Conservation (phyloP, 2,113 vertebrate species). For the Phoenicopterus ruber region DNA sequence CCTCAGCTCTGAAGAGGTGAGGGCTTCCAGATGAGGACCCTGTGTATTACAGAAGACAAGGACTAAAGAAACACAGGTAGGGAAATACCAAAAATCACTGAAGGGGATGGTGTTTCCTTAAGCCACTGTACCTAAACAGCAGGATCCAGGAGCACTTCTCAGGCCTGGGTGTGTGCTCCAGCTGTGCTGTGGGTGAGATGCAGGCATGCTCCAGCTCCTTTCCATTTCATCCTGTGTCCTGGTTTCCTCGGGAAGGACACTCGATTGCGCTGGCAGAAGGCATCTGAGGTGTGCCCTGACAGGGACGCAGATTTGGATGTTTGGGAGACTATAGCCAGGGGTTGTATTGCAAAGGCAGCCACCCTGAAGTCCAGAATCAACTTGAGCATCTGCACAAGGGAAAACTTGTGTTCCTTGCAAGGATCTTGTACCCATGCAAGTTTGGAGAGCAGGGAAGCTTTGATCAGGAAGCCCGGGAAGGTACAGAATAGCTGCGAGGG, state of each 20-base stretch:
- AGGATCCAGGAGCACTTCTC: not conserved
- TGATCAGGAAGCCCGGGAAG: not conserved
- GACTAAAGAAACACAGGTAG: not conserved
- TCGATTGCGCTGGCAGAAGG: not conserved
- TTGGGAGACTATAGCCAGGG: not conserved
- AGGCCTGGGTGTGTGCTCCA: not conserved
- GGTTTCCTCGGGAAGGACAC: not conserved
- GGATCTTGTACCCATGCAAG: accelerated
- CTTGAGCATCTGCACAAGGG: not conserved
- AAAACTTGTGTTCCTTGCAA: not conserved
- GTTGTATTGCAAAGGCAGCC: not conserved
- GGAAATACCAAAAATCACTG: not conserved
- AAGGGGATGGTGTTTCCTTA: not conserved
- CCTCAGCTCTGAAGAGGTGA: not conserved
- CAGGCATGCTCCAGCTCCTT: not conserved
- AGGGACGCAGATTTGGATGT: not conserved
- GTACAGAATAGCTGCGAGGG: not conserved
- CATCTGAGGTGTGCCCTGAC: not conserved
- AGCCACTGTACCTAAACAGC: not conserved
- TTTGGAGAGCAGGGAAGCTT: not conserved
- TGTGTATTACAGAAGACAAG: not conserved
- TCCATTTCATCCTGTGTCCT: not conserved
- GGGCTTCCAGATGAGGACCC: not conserved
- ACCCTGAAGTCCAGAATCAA: not conserved
- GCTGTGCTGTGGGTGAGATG: not conserved